Conservation (phyloP, 2,888 invertebrate genomes). For the Microctonus aethiopoides region DNA sequence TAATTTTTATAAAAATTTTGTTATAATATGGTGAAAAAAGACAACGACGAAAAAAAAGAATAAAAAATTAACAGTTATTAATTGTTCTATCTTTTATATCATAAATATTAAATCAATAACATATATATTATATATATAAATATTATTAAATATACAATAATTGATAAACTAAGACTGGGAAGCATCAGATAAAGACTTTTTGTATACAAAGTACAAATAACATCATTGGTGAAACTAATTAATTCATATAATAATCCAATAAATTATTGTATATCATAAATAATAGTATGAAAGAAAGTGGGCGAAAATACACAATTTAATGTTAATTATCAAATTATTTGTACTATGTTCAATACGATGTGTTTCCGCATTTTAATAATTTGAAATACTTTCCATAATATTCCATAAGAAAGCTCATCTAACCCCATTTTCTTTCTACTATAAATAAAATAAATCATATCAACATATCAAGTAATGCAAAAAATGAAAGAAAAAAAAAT, state of each 20-base stretch:
- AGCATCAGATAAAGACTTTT: constrained; percentile 14
- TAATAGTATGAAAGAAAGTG: neutral
- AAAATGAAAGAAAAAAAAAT: neutral
- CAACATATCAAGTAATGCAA: neutral
- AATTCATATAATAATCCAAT: constrained; percentile 2
- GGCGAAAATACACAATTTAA: neutral
- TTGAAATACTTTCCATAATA: neutral
- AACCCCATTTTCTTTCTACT: neutral
- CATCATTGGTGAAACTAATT: neutral
- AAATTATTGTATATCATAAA: constrained; percentile 21
- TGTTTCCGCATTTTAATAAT: neutral
- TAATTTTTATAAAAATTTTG: constrained; percentile 18
- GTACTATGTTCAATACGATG: neutral
- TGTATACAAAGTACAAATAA: neutral
- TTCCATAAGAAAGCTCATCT: neutral
- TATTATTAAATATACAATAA: neutral
- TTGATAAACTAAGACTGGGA: constrained; percentile 16
- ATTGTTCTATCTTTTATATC: neutral
- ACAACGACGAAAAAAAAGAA: neutral
- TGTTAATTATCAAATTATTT: neutral
- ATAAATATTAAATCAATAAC: neutral
- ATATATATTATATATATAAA: neutral
- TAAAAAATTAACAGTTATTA: neutral
- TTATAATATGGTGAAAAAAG: neutral
- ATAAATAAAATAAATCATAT: neutral